Evolutionary conservation across 2,888 invertebrate genomes (phyloP).

Genomic region (Micoletzkya japonica): DNA sequence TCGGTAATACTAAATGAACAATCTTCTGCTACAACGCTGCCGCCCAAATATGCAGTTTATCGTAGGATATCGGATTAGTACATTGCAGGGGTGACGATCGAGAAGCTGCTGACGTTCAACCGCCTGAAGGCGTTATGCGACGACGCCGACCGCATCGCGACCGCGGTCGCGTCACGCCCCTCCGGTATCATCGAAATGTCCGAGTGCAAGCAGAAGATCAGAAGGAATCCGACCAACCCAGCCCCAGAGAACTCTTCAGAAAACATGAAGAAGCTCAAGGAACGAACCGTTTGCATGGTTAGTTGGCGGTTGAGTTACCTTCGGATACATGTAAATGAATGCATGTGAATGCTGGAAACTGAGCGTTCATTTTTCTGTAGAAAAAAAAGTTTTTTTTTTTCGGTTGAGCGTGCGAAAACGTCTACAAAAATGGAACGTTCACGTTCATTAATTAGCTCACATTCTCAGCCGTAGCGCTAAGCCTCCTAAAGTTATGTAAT

Average conservation of each 20-base stretch:
- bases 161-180: constrained; percentile 77
- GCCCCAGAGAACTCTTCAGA: constrained; percentile 84
- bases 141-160: constrained; percentile 75
- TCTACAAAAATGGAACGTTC: no score
- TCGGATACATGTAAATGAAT: background rate
- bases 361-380: no score
- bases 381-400: no score
- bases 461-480: no score
- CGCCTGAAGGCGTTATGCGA: constrained; percentile 74
- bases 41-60: no score
- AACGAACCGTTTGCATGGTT: constrained; percentile 79
- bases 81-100: constrained; percentile 78
- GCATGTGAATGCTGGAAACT: background rate
- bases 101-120: constrained; percentile 84
- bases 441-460: no score
- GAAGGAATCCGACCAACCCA: constrained; percentile 76
- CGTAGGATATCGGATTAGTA: background rate
- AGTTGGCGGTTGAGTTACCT: no score
- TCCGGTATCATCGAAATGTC: constrained; percentile 71
- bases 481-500: no score
- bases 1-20: no score
- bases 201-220: constrained; percentile 75
- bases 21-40: no score
- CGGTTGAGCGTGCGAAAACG: no score
- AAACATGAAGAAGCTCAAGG: constrained; percentile 77